A percentile compares a stretch with the other conserved stretches of the same genome.
phyloP scores from a whole-genome alignment of 2,113 vertebrate genomes.

The Fregata magnificens region DNA sequence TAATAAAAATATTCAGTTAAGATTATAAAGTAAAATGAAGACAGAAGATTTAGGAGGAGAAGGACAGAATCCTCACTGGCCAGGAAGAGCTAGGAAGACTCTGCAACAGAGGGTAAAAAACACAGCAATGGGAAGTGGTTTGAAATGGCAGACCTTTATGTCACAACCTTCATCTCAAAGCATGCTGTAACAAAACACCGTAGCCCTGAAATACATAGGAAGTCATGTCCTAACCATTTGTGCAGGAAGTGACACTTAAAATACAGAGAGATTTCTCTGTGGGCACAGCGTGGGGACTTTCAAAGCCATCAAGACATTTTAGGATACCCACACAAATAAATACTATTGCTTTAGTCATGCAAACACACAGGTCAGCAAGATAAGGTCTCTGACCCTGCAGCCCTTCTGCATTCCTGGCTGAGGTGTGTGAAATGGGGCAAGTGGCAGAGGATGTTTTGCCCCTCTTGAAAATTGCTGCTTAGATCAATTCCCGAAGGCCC shows the following conservation, averaged over 20 bases:
- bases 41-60: slow-evolving; percentile 40
- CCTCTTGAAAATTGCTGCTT: not conserved
- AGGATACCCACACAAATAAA: not conserved
- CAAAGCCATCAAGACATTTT: not conserved
- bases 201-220: not conserved
- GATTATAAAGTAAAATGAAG: slow-evolving; percentile 55
- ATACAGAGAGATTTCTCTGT: not conserved
- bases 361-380: not conserved
- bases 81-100: slow-evolving; percentile 71
- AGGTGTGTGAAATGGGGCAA: not conserved
- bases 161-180: slow-evolving; percentile 7
- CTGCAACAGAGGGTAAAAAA: slow-evolving; percentile 89
- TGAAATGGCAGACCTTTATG: slow-evolving; percentile 45
- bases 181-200: not conserved
- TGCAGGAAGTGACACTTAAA: not conserved
- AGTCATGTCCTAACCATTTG: not conserved
- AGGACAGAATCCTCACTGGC: slow-evolving; percentile 80
- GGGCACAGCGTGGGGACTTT: not conserved
- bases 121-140: slow-evolving; percentile 49
- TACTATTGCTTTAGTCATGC: not conserved
- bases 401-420: not conserved
- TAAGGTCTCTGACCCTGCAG: not conserved
- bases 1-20: slow-evolving; percentile 50
- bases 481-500: not conserved
- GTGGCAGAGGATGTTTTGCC: not conserved